phyloP scores from a whole-genome alignment of 2,888 invertebrate genomes.

The Spatulosminthurus flaviceps region DNA sequence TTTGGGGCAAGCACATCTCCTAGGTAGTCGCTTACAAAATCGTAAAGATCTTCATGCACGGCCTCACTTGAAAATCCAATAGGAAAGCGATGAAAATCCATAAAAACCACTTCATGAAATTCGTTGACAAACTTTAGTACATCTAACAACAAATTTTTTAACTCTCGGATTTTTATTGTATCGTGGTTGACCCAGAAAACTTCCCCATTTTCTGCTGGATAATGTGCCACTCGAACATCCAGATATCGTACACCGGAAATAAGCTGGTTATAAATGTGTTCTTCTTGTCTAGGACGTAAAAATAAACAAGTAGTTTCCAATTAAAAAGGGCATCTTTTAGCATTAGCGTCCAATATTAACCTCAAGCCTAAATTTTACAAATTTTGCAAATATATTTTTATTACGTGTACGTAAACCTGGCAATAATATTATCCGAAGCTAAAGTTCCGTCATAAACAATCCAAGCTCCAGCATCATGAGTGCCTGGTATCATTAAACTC shows the following conservation, averaged over 20 bases:
- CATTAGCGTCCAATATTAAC: too few species aligned
- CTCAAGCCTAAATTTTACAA: too few species aligned
- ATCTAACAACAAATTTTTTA: slow-evolving; percentile 70
- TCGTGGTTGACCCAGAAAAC: slow-evolving; percentile 79
- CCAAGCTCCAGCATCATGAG: slow-evolving; percentile 74
- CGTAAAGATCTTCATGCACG: slow-evolving; percentile 66
- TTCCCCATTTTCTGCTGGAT: slow-evolving; percentile 65
- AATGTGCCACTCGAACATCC: slow-evolving; percentile 81
- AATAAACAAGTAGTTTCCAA: background rate
- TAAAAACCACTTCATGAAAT: slow-evolving; percentile 77
- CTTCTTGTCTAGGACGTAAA: slow-evolving; percentile 74
- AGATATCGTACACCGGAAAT: slow-evolving; percentile 84
- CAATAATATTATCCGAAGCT: slow-evolving; percentile 57
- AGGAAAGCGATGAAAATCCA: slow-evolving; percentile 86
- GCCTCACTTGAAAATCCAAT: slow-evolving; percentile 70
- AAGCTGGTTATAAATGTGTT: slow-evolving; percentile 82
- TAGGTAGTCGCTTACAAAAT: slow-evolving; percentile 65
- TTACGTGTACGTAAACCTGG: slow-evolving; percentile 57
- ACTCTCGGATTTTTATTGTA: slow-evolving; percentile 74
- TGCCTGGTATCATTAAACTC: slow-evolving; percentile 75
- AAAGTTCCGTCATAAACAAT: slow-evolving; percentile 67
- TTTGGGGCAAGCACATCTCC: slow-evolving; percentile 43
- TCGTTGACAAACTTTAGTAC: slow-evolving; percentile 70
- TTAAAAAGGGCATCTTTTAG: too few species aligned
- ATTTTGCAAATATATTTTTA: too few species aligned